Evolutionary conservation across 1,140 invertebrate species (phyloP).

Genomic region (Drosophila parvula): DNA sequence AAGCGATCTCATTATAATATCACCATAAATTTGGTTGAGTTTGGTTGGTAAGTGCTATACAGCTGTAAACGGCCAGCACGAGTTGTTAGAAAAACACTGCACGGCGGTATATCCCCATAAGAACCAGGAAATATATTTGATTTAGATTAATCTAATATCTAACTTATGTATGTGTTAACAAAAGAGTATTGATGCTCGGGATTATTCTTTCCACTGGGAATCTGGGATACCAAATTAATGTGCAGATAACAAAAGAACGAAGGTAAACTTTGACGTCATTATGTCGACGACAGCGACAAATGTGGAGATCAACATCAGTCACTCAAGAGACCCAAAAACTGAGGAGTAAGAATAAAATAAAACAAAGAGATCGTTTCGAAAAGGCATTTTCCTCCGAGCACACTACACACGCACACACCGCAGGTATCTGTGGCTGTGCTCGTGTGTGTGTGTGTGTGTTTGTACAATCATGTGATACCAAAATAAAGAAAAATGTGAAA

Average conservation of each 20-base stretch:
- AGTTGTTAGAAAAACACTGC: background rate
- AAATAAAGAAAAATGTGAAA: constrained; percentile 83
- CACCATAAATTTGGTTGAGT: background rate
- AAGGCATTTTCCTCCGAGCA: constrained; percentile 65
- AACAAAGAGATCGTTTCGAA: constrained; percentile 61
- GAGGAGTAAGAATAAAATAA: constrained; percentile 51
- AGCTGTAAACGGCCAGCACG: background rate
- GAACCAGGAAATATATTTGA: background rate
- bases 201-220: background rate
- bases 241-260: constrained; percentile 58
- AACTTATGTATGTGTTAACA: background rate
- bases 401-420: constrained; percentile 13
- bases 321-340: constrained; percentile 57
- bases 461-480: constrained; percentile 80
- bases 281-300: constrained; percentile 61
- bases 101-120: no score
- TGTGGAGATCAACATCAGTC: constrained; percentile 77
- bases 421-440: constrained; percentile 11
- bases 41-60: background rate
- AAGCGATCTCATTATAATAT: no score
- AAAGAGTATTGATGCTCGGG: background rate
- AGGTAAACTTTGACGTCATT: constrained; percentile 62
- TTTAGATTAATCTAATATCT: background rate
- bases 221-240: constrained; percentile 27
- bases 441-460: constrained; percentile 52